phyloP scores from a whole-genome alignment of 2,113 vertebrate genomes.

The Oncorhynchus masou region DNA sequence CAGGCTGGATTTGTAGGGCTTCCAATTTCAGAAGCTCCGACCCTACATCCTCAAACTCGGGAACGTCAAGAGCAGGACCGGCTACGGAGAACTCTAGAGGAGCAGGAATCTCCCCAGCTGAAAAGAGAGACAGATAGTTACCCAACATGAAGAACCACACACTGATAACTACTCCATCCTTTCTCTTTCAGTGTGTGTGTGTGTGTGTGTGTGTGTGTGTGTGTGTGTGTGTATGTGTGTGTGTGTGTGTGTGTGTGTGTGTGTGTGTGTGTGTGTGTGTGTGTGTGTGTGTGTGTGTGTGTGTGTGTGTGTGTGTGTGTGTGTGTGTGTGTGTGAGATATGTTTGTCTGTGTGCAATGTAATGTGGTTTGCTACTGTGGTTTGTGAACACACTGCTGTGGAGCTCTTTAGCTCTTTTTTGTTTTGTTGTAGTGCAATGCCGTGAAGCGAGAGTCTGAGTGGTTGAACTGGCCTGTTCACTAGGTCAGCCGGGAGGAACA shows the following conservation, averaged over 20 bases:
- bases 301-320: too few species aligned
- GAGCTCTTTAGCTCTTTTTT: too few species aligned
- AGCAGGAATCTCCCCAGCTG: constrained; percentile 19
- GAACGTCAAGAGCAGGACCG: background rate
- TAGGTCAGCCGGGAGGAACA: background rate
- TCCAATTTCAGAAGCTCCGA: constrained; percentile 28
- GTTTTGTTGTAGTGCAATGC: too few species aligned
- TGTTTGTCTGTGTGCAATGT: too few species aligned
- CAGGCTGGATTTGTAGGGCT: constrained; percentile 1
- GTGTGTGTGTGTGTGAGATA: background rate
- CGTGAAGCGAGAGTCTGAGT: too few species aligned
- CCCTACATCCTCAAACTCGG: constrained; percentile 29
- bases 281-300: too few species aligned
- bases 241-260: too few species aligned
- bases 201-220: too few species aligned
- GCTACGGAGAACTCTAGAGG: constrained; percentile 36
- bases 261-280: too few species aligned
- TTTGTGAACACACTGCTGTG: too few species aligned
- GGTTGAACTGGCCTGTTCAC: background rate
- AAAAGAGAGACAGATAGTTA: background rate
- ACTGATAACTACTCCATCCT: background rate
- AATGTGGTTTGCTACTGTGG: too few species aligned
- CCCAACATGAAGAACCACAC: background rate
- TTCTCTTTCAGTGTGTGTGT: background rate
- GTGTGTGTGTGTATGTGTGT: too few species aligned